Percentiles rank a stretch among this genome's conserved stretches.
These are phyloP conservation scores for Dromas ardeola DNA, from an alignment of 2,113 vertebrate genomes.

Conservation along the genomic window DNA sequence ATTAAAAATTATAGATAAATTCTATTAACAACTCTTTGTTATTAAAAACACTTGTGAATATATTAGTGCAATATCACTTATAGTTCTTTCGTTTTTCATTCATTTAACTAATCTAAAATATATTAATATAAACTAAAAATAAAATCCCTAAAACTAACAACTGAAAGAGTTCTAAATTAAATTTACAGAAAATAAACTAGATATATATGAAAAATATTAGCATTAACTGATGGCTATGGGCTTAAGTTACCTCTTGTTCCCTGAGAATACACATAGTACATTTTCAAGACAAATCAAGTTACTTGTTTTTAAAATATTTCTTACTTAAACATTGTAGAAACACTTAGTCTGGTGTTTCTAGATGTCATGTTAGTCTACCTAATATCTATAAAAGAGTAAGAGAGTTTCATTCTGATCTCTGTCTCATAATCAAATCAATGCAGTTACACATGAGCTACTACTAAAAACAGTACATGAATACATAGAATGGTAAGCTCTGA, in stretches of 20 bases:
- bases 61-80: neutral
- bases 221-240: neutral
- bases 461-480: neutral
- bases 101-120: neutral
- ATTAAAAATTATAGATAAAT: neutral
- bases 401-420: neutral
- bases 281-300: neutral
- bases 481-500: neutral
- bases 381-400: neutral
- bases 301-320: neutral
- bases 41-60: neutral
- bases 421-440: neutral
- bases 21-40: neutral
- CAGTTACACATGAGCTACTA: neutral
- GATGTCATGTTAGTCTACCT: neutral
- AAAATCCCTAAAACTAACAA: neutral
- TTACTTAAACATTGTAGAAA: neutral
- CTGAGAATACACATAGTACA: neutral
- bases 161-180: neutral
- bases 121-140: neutral
- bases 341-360: neutral
- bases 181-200: neutral
- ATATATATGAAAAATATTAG: neutral
- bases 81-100: neutral
- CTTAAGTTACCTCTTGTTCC: neutral